Conservation (phyloP, 1,140 invertebrate genomes). For the Drosophila nikananu region DNA sequence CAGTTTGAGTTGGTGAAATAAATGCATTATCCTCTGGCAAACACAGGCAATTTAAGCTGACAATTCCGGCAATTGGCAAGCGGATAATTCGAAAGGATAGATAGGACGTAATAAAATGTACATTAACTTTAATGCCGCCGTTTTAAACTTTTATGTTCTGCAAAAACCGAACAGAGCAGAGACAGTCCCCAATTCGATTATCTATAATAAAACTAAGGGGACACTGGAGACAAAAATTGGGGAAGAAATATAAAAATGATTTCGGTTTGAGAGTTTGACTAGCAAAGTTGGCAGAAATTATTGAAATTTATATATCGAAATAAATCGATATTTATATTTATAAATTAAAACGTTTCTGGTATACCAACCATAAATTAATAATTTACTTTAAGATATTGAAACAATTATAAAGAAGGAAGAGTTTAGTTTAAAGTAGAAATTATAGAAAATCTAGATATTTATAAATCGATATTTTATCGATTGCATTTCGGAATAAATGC, state of each 20-base stretch:
- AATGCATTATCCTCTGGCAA: background rate
- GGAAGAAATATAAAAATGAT: background rate
- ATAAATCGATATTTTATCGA: too few species aligned
- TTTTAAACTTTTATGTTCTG: slow-evolving; percentile 15
- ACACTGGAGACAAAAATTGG: background rate
- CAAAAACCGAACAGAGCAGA: background rate
- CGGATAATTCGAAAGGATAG: slow-evolving; percentile 3
- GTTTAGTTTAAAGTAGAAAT: too few species aligned
- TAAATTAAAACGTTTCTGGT: too few species aligned
- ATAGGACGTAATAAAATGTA: background rate
- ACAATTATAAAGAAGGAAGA: too few species aligned
- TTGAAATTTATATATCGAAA: too few species aligned
- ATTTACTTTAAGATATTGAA: too few species aligned
- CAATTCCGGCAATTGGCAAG: slow-evolving; percentile 2
- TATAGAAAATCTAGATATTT: too few species aligned
- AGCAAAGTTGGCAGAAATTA: too few species aligned
- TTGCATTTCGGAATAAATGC: too few species aligned
- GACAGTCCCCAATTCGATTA: background rate
- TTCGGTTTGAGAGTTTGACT: background rate
- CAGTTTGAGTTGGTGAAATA: background rate
- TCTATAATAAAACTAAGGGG: slow-evolving; percentile 9
- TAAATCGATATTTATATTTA: too few species aligned
- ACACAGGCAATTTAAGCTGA: background rate
- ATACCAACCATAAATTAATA: too few species aligned
- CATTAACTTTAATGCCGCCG: slow-evolving; percentile 12